Percentiles rank a stretch among this genome's conserved stretches.
Conservation (phyloP, 2,797 vertebrate species). For the Potorous gilbertii region DNA sequence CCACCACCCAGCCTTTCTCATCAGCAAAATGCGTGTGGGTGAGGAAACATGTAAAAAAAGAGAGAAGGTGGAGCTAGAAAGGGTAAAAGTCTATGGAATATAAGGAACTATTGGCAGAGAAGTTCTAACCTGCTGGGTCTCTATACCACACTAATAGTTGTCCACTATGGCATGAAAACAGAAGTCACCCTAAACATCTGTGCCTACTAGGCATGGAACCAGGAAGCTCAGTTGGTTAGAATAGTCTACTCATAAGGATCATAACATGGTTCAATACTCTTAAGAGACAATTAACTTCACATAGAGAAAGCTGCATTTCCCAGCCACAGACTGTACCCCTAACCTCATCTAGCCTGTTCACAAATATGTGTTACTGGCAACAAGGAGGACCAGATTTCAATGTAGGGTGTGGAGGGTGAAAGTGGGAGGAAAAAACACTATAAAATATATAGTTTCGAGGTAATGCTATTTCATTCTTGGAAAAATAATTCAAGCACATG, state of each 20-base stretch:
- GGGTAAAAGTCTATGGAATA: not conserved
- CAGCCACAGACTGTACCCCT: not conserved
- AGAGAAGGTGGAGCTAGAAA: not conserved
- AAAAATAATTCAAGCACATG: not conserved
- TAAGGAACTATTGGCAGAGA: not conserved
- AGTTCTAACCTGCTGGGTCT: not conserved
- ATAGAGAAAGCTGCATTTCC: constrained; percentile 49
- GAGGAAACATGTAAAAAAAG: not conserved
- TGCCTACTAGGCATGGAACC: constrained; percentile 5
- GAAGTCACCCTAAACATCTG: constrained; percentile 26
- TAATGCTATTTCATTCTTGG: constrained; percentile 29
- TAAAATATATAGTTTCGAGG: not conserved
- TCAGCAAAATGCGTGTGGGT: not conserved
- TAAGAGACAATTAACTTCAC: not conserved
- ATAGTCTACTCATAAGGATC: constrained; percentile 1
- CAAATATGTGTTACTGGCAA: constrained; percentile 31
- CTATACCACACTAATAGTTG: not conserved
- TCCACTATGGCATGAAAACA: not conserved
- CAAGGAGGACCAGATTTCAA: not conserved
- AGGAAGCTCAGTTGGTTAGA: constrained; percentile 47
- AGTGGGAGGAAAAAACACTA: not conserved
- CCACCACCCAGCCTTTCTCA: constrained; percentile 1
- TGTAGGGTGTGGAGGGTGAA: not conserved
- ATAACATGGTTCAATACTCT: not conserved
- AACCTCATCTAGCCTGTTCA: constrained; percentile 14